Conservation (phyloP, 2,113 vertebrate species). For the Alouatta palliata region DNA sequence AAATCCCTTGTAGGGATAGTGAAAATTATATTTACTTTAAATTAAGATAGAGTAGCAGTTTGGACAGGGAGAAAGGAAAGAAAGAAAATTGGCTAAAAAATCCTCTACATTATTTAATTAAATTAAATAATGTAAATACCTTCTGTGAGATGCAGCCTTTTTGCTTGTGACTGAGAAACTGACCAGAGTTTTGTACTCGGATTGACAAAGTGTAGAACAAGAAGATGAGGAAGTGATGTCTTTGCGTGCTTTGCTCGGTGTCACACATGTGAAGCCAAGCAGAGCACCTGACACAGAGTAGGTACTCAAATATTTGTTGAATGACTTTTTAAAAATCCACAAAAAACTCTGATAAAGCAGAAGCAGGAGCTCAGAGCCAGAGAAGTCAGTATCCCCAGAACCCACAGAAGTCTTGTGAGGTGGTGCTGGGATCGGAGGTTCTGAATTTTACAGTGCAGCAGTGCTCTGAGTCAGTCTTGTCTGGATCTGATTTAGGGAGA, state of each 20-base stretch:
- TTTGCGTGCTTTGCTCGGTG: background rate
- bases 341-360: background rate
- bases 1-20: background rate
- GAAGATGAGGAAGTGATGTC: background rate
- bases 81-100: background rate
- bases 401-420: background rate
- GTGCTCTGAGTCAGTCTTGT: background rate
- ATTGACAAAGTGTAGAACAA: background rate
- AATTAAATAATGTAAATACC: background rate
- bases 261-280: background rate
- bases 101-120: background rate
- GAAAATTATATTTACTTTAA: background rate
- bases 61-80: background rate
- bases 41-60: conserved; percentile 2
- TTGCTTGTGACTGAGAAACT: background rate
- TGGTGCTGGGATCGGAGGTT: background rate
- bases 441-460: background rate
- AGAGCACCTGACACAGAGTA: background rate
- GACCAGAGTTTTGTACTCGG: background rate
- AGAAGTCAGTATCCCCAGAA: background rate
- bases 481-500: conserved; percentile 2
- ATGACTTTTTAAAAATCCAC: background rate
- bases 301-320: background rate
- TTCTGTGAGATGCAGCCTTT: background rate
- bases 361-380: background rate